Percentiles rank a stretch among this genome's conserved stretches.
Conservation (phyloP, 2,888 invertebrate species). For the Auanema freiburgensis region DNA sequence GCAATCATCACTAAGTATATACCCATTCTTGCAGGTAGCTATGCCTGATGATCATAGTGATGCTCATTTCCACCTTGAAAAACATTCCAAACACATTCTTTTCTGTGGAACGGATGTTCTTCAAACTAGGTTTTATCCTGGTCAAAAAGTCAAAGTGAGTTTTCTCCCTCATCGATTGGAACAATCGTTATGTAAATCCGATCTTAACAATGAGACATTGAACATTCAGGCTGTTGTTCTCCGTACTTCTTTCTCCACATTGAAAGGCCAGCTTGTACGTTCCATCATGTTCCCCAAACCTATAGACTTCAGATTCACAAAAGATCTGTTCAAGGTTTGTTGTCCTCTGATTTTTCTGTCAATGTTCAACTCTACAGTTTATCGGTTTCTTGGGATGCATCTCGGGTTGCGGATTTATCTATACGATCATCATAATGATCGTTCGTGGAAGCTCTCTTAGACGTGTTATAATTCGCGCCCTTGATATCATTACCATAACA, state of each 20-base stretch:
- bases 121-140: constrained; percentile 75
- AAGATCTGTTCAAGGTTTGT: constrained; percentile 67
- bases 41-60: constrained; percentile 42
- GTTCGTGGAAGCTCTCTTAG: constrained; percentile 37
- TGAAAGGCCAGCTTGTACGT: constrained; percentile 74
- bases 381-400: constrained; percentile 38
- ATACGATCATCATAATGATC: constrained; percentile 85
- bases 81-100: constrained; percentile 81
- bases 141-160: constrained; percentile 57
- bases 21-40: constrained; percentile 10
- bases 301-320: constrained; percentile 71
- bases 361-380: constrained; percentile 25
- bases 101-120: constrained; percentile 87
- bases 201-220: too few species aligned
- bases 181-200: background rate
- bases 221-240: constrained; percentile 77
- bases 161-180: constrained; percentile 1
- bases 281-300: constrained; percentile 71
- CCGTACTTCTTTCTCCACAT: constrained; percentile 72
- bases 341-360: background rate
- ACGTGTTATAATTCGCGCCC: constrained; percentile 75
- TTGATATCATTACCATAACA: constrained; percentile 89
- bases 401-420: constrained; percentile 65
- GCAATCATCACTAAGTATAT: background rate
- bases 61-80: constrained; percentile 70